Percentiles rank a stretch among this genome's conserved stretches.
These are phyloP conservation scores for Eristalis intricaria DNA, from an alignment of 2,888 invertebrate species.

Conservation along the genomic window DNA sequence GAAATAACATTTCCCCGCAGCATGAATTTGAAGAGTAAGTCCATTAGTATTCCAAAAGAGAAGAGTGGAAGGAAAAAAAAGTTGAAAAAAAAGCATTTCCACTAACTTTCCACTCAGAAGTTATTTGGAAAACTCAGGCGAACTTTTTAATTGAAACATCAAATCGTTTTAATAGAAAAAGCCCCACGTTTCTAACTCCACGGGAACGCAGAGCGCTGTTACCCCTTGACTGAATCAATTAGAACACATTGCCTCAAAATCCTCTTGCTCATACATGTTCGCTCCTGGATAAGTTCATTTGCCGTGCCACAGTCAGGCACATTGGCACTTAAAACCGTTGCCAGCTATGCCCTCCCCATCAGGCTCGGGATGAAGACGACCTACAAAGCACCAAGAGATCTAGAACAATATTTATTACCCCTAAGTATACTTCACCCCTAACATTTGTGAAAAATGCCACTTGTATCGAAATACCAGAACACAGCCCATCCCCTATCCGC, in stretches of 20 bases:
- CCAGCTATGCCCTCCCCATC: not conserved
- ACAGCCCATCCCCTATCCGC: constrained; percentile 20
- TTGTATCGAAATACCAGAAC: constrained; percentile 61
- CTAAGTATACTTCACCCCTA: constrained; percentile 30
- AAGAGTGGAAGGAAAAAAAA: constrained; percentile 5
- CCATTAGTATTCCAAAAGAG: constrained; percentile 46
- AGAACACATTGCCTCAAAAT: constrained; percentile 43
- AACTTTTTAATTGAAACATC: constrained; percentile 76
- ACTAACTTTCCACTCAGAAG: constrained; percentile 29
- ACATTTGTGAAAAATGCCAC: constrained; percentile 60
- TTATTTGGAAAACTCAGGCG: constrained; percentile 37
- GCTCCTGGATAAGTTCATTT: constrained; percentile 3
- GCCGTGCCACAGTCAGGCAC: constrained; percentile 17
- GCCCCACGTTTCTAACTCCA: constrained; percentile 18
- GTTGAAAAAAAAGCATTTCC: not conserved
- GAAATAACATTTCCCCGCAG: constrained; percentile 10
- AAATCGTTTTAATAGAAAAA: constrained; percentile 74
- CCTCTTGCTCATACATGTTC: not conserved
- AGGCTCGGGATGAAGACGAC: not conserved
- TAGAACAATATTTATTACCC: constrained; percentile 58
- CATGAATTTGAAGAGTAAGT: constrained; percentile 43
- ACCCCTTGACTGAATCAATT: constrained; percentile 61
- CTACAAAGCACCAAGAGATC: constrained; percentile 2
- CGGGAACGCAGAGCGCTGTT: constrained; percentile 11
- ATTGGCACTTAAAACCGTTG: constrained; percentile 42